Evolutionary conservation across 2,797 vertebrate genomes (phyloP), one percentile per base, ranked within the genome.

Genomic region (Myotis findleyi): DNA sequence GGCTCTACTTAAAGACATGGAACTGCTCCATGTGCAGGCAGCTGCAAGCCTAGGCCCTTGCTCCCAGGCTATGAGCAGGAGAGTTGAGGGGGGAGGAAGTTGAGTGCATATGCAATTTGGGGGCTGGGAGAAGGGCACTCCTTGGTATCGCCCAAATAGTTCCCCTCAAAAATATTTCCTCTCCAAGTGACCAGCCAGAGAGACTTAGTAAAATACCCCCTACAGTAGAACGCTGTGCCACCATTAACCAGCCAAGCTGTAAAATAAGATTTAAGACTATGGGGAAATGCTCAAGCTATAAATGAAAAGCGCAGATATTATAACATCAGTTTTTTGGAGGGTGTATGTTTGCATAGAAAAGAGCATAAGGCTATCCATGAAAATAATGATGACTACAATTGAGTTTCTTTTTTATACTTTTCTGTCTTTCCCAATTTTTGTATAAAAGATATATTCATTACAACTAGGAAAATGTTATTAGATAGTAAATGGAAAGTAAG

Each of bases 401-500:
- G 59, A 72, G 33, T 89, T 44, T 69, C 36, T 85, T 81, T 87
- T 92, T 71, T 71, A 90, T 77, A 55, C 16, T 89, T 93, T 72
- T 79, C 77, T 51, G 20, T 82, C 44, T 92, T 93, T 89, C n/a
- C n/a, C 13, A 89, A 73, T 87, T 91, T 93, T 77, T 92, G 25
- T 47, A 25, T 87, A 84, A 85, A 92, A 91, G 77, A 23, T 72
- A 59, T 41, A 8, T 53, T 95, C 62, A 44, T 53, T 83, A 89
- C 44, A 72, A 68, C 49, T 76, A 89, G 83, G 82, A 86, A 97
- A 64, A 66, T 82, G 86, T 82, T 62, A 77, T 95, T 85, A 80
- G 68, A 85, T 91, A 92, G 92, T 57, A 87, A 93, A 76, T 3
- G 36, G 77, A 91, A 81, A 87, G 47, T 80, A 91, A 95, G 72